These are phyloP conservation scores for Canis aureus DNA, from an alignment of 2,113 vertebrate genomes.

Conservation along the genomic window DNA sequence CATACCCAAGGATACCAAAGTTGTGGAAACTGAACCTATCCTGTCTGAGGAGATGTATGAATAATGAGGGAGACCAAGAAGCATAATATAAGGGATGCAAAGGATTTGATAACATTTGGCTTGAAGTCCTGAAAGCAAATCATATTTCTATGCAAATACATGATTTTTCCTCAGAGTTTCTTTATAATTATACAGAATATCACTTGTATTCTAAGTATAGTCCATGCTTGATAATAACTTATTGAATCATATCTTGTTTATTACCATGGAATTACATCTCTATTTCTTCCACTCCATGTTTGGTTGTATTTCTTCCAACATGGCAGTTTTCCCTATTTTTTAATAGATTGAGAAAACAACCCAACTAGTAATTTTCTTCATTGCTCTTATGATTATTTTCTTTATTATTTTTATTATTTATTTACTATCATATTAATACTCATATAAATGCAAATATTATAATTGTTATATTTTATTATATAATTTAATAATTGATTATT, in stretches of 20 bases:
- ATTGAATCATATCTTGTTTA: not conserved
- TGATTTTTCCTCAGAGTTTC: not conserved
- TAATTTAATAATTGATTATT: not conserved
- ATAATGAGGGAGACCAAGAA: not conserved
- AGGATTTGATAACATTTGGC: not conserved
- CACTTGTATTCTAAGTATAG: not conserved
- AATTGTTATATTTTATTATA: not conserved
- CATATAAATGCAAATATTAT: not conserved
- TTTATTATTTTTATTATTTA: not conserved
- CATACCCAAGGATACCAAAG: not conserved
- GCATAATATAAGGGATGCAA: not conserved
- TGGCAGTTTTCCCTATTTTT: not conserved
- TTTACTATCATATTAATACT: not conserved
- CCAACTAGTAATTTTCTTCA: not conserved
- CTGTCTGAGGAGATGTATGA: not conserved
- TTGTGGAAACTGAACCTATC: not conserved
- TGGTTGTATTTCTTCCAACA: not conserved
- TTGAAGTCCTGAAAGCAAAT: not conserved
- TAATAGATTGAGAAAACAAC: not conserved
- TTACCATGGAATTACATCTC: not conserved
- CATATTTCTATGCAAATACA: not conserved
- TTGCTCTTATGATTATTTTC: not conserved
- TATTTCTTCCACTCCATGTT: not conserved
- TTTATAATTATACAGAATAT: not conserved
- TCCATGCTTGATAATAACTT: not conserved